These are phyloP conservation scores for Chymomyza costata DNA, from an alignment of 1,140 invertebrate species.

Conservation along the genomic window DNA sequence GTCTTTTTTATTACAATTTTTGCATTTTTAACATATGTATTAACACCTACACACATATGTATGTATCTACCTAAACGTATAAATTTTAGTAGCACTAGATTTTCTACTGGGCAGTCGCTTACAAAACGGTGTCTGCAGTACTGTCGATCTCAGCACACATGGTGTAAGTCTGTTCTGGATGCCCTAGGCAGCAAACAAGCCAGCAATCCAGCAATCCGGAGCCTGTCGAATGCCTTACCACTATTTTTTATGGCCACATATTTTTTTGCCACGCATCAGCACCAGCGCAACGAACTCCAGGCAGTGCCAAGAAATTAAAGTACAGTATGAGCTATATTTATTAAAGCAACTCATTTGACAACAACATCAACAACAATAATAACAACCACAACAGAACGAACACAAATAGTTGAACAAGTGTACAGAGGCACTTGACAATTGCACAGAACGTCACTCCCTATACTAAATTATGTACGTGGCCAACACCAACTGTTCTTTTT, in stretches of 20 bases:
- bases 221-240: conserved; percentile 68
- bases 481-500: conserved; percentile 25
- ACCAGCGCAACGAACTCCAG: conserved; percentile 11
- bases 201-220: too few relatives aligned
- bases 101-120: conserved; percentile 47
- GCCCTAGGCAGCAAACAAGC: conserved; percentile 33
- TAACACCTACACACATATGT: background rate
- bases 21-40: conserved; percentile 6
- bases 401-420: conserved; percentile 5
- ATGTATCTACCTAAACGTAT: background rate
- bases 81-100: conserved; percentile 14
- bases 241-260: conserved; percentile 71
- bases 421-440: conserved; percentile 22
- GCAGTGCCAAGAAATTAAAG: background rate
- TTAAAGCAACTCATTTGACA: conserved; percentile 64
- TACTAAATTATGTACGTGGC: conserved; percentile 20
- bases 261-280: conserved; percentile 25
- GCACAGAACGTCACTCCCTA: conserved; percentile 39
- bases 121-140: background rate
- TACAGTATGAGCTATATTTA: conserved; percentile 64
- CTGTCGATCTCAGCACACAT: conserved; percentile 62
- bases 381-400: conserved; percentile 39
- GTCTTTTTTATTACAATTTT: background rate
- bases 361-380: conserved; percentile 23
- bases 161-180: conserved; percentile 62